Conservation (phyloP, 1,140 invertebrate genomes). For the Drosophila dunni region DNA sequence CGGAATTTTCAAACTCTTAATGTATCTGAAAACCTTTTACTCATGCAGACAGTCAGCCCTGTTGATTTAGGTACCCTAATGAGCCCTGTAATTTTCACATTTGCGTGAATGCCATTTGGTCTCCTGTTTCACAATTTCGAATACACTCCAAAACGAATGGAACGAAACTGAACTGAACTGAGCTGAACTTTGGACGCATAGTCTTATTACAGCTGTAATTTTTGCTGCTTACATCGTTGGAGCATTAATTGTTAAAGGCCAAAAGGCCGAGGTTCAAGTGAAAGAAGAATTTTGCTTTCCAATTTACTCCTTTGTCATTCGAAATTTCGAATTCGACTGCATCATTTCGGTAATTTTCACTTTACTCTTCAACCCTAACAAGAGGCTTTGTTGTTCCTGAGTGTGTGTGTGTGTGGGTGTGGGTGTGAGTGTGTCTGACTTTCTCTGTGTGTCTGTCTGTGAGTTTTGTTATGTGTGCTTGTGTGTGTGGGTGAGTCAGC, state of each 20-base stretch:
- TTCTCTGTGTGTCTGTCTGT: neutral
- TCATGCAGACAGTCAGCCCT: neutral
- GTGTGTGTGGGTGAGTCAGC: conserved; percentile 39
- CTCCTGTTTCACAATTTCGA: conserved; percentile 21
- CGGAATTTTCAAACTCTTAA: too few species aligned
- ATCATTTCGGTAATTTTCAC: conserved; percentile 49
- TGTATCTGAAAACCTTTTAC: too few species aligned
- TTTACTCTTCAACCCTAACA: conserved; percentile 2
- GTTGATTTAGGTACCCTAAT: conserved; percentile 34
- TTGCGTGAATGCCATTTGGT: conserved; percentile 19
- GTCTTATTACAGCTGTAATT: conserved; percentile 1
- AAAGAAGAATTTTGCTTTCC: conserved; percentile 18
- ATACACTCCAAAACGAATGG: conserved; percentile 13
- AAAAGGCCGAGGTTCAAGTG: neutral
- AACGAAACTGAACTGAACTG: neutral
- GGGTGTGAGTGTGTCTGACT: neutral
- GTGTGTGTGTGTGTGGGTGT: neutral
- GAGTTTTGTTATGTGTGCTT: neutral
- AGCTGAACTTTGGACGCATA: too few species aligned
- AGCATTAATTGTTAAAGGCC: conserved; percentile 40
- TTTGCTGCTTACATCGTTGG: conserved; percentile 2
- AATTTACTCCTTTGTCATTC: conserved; percentile 46
- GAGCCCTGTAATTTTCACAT: conserved; percentile 45
- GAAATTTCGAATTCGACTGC: conserved; percentile 6
- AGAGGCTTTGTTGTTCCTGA: neutral